phyloP scores from a whole-genome alignment of 2,797 vertebrate species.

The Otolemur crassicaudatus region DNA sequence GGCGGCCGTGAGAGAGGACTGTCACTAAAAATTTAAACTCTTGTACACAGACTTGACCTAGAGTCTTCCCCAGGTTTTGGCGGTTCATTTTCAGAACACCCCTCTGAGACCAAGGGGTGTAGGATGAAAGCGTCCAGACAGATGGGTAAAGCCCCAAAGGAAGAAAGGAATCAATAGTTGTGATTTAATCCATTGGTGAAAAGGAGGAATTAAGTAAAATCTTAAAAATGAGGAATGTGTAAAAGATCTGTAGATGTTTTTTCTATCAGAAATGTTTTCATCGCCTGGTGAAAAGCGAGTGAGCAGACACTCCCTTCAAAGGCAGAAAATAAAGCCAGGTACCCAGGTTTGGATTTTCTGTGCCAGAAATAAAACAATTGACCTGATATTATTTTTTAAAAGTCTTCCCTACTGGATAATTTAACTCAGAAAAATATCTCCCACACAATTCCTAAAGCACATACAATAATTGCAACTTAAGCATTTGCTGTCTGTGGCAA shows the following conservation, averaged over 20 bases:
- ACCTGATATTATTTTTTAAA: slow-evolving; percentile 64
- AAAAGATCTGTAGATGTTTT: slow-evolving; percentile 87
- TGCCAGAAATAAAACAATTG: slow-evolving; percentile 73
- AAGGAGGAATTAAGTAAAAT: slow-evolving; percentile 90
- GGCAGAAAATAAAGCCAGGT: slow-evolving; percentile 62
- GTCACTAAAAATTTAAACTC: slow-evolving; percentile 97
- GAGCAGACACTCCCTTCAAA: slow-evolving; percentile 45
- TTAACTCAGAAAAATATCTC: slow-evolving; percentile 84
- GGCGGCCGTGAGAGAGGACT: slow-evolving; percentile 91
- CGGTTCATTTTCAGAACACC: slow-evolving; percentile 92
- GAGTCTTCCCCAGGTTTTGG: slow-evolving; percentile 92
- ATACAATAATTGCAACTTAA: slow-evolving; percentile 72
- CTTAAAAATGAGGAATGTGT: slow-evolving; percentile 88
- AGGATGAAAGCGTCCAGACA: slow-evolving; percentile 90
- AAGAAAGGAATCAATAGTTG: slow-evolving; percentile 90
- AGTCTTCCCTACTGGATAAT: slow-evolving; percentile 81
- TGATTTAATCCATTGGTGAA: slow-evolving; percentile 91
- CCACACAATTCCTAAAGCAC: slow-evolving; percentile 75
- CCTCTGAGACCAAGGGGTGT: slow-evolving; percentile 89
- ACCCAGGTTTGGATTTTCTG: slow-evolving; percentile 68
- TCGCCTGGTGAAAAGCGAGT: slow-evolving; percentile 55
- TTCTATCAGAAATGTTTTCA: slow-evolving; percentile 85
- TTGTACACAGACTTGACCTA: slow-evolving; percentile 99
- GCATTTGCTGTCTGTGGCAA: slow-evolving; percentile 74
- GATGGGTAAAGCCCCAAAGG: slow-evolving; percentile 90